Evolutionary conservation across 2,888 invertebrate species (phyloP), one percentile per base, ranked within the genome.

Genomic region (Tenthredo scrophulariae): DNA sequence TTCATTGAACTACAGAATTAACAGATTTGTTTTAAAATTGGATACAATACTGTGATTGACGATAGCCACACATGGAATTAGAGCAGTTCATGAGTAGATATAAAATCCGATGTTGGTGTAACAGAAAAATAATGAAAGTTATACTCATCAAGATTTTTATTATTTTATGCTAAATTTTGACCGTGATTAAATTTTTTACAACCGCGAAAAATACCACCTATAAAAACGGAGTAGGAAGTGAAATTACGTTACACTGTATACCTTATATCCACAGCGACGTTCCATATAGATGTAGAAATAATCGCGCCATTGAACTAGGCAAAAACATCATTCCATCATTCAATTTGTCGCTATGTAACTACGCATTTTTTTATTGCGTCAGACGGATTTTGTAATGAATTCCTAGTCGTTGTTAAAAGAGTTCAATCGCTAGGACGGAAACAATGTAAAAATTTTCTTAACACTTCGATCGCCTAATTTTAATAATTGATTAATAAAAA

Each of bases 241-340:
- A 29, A 46, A 77, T 77, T 46, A 77, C 77, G 33, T 77, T 5
- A 77, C n/a, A 7, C 29, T 75, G 75, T 70, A 37, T 70, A 9
- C 37, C 43, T 18, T 67, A 33, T 18, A 22, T 2, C n/a, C n/a
- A 74, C 18, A n/a, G 10, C 40, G n/a, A 10, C 13, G 43, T 43
- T 37, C 22, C 43, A 18, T 67, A 67, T 33, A 77, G 54, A 77
- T 77, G 29, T 54, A n/a, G 50, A 77, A 77, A 77, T 77, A 77
- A 77, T 77, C 50, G 54, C 77, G 54, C 77, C 77, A 77, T 77
- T 77, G 77, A 77, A 77, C 77, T 77, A 77, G 77, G 77, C 18
- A 54, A 77, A 77, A 77, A 77, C n/a, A 46, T 54, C 33, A 77
- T 33, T 77, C 77, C 33, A 54, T 77, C 54, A 50, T 77, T 77